Evolutionary conservation across 1,140 invertebrate species (phyloP), one percentile per base, ranked within the genome.

Genomic region (Aphidius gifuensis): DNA sequence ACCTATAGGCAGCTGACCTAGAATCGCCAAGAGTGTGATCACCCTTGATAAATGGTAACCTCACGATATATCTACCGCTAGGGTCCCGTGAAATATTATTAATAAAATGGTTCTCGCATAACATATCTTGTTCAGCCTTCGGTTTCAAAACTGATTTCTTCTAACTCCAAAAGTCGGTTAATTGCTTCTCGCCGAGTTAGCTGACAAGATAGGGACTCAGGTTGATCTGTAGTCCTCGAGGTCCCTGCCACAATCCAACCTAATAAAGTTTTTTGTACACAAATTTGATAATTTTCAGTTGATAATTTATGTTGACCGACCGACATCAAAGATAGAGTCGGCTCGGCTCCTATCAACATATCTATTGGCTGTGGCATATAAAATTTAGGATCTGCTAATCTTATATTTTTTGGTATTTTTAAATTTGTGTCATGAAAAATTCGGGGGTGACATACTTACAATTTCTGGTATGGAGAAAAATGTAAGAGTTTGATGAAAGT

Each of bases 301-400:
- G 64, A 60, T 5, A 62, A 21, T 42, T n/a, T n/a, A n/a, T n/a
- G n/a, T n/a, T 66, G 64, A 39, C 60, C 57, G 50, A 66, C 55
- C 5, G 45, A 62, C 42, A 62, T 39, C 9, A 62, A n/a, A 6
- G 60, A 62, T 55, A 65, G 43, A n/a, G 60, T 56, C n/a, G 57
- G 53, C 23, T 50, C 57, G 7, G 60, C 58, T 16, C 66, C 60
- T 9, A 67, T 49, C 9, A 67, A 43, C 1, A 67, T 44, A 54
- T 67, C 63, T 32, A 62, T 50, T 42, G 54, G 5, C 55, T 21
- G 16, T 39, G 63, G 63, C 9, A 60, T 21, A 38, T 67, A 63
- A 23, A 67, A 67, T 16, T 62, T 46, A 40, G 62, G 62, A 39
- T 64, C 62, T 39, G 62, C 66, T 16, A 64, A 45, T 58, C 47